Evolutionary conservation across 2,888 invertebrate species (phyloP), one percentile per base, ranked within the genome.

Genomic region (Eremobia ochroleuca): DNA sequence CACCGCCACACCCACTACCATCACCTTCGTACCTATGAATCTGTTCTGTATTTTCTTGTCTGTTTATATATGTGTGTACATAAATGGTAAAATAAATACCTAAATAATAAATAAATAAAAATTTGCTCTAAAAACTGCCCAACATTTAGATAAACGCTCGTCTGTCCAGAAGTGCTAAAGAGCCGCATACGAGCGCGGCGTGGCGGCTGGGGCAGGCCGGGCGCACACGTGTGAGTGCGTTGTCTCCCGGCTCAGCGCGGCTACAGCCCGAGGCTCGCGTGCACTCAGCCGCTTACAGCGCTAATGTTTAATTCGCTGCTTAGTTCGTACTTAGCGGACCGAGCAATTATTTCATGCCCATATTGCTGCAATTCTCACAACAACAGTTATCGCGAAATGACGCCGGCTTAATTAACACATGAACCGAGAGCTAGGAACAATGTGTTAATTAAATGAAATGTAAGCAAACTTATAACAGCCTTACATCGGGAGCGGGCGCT

Each of bases 281-380:
- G 73, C 73, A 68, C 73, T 90, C 89, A 91, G 88, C 90, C 79
- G 90, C 90, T 91, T 90, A 87, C 79, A 77, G 79, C 85, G 86
- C 84, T 88, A 87, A 90, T 89, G 87, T 88, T 89, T 85, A 88
- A 88, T 88, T 85, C 81, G 72, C 84, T 85, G 83, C 87, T 90
- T 85, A 87, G 80, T 83, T 62, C 68, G 71, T 78, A 85, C 86
- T 90, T 85, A 88, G 76, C 80, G 76, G 83, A 85, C 85, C 58
- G 64, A 46, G 40, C 46, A 52, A 76, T 76, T 46, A 66, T 77
- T 84, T 59, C 61, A 76, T 40, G 58, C 61, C 40, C 21, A 21
- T 40, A 74, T 80, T 73, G 59, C 64, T 52, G 69, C 69, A 75
- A 70, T 21, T 43, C 62, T 58, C 61, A 72, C 58, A 58, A 31